Base-by-base conservation (phyloP, 2,888 invertebrate genomes). In the Diplazon laetatorius region DNA sequence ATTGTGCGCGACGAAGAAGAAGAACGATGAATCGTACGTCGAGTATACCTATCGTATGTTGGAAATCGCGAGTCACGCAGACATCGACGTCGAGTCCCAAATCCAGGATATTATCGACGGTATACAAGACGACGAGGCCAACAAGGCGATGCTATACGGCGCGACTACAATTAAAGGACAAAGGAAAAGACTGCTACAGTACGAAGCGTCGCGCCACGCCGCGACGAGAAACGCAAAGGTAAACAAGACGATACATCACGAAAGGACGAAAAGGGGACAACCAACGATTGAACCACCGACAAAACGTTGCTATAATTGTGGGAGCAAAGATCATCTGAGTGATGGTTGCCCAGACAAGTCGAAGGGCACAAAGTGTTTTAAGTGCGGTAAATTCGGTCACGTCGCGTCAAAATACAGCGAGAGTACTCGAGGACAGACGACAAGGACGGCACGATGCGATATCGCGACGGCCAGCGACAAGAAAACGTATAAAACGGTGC, bases 291-390 rank as follows among this genome's bases (percentile, higher is more conserved):
- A 3, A 12, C 12, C n/a, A n/a, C 42, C 42, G 42, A 42, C 14
- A 4, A 79, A 9, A 18, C 63, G 44, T 12, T 85, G 85, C 52
- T 83, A 35, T 46, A 82, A 80, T 57, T 85, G 85, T 59, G 84
- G 83, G 0, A 63, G 39, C n/a, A 35, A 16, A 37, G 59, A 59
- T 18, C 82, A 84, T 25, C 39, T 80, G 1, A 35, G 78, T 14
- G 46, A 55, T 10, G 73, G 81, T 8, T 85, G 84, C 52, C 57
- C 80, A n/a, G 39, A 63, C 1, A 82, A 76, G 35, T 57, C 37
- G 1, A 78, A 76, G 25, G 83, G 83, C n/a, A 44, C 50, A 9
- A 84, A 80, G 57, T 84, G 84, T 78, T 85, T 84, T 39, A 66
- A 62, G 4, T 85, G 84, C 62, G 50, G 71, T 9, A 48, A 77